Evolutionary conservation across 2,888 invertebrate species (phyloP), one percentile per base, ranked within the genome.

Genomic region (Halictus quadricinctus): DNA sequence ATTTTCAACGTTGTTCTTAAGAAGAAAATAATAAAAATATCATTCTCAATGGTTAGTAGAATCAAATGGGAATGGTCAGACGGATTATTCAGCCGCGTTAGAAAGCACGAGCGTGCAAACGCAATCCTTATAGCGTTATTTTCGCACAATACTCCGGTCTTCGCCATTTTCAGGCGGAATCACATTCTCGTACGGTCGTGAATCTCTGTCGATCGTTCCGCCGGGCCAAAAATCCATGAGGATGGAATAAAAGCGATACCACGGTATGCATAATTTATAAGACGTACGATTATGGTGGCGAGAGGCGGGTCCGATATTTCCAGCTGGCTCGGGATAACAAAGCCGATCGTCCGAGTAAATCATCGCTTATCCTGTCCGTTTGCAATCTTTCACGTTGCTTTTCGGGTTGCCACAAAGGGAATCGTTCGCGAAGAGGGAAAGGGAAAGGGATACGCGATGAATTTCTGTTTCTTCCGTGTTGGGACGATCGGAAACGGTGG

Each of bases 401-500:
- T 36, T 36, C n/a, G n/a, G 41, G 7, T 1, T 10, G 76, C 66
- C 36, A 69, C 43, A 72, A 72, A 72, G 64, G 60, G n/a, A 7
- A n/a, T 6, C n/a, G 13, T 25, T 12, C 7, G 2, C 18, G 46
- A 1, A 10, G 5, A 48, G 60, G n/a, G 36, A 8, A n/a, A 25
- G 21, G 13, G 46, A 58, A 64, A 36, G 25, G 66, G n/a, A 66
- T 50, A 73, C 15, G 21, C 29, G 54, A 54, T 60, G 76, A 43
- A 74, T 73, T n/a, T 43, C 58, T 48, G 69, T 36, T 54, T 76
- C 79, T 64, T 70, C n/a, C 60, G 72, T 74, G 76, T 70, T 12
- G 76, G 80, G 72, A 58, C 79, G 82, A 86, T 86, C 73, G 83
- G 82, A 85, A 85, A 81, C 50, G 76, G 70, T 64, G 79, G 81